Percentiles rank a stretch among this genome's conserved stretches.
Evolutionary conservation across 1,140 invertebrate genomes (phyloP).

Genomic region (Gryon sp.): DNA sequence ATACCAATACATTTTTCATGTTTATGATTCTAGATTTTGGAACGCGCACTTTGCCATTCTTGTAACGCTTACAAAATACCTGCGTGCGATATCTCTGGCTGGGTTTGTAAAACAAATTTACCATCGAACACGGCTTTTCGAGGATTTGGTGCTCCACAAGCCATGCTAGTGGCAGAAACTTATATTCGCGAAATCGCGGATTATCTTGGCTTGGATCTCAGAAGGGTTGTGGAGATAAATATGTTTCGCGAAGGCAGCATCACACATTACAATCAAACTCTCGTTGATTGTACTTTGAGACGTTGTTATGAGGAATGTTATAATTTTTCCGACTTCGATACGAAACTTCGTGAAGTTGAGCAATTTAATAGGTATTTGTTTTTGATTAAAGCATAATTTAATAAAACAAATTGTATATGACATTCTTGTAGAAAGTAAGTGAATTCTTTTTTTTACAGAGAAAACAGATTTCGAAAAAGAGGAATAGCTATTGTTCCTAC

Average conservation of each 20-base stretch:
- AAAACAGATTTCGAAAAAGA: conserved; percentile 91
- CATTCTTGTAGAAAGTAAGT: too few species aligned
- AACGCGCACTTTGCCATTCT: conserved; percentile 88
- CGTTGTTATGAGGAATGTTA: conserved; percentile 92
- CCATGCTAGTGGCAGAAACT: conserved; percentile 90
- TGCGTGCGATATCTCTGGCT: conserved; percentile 84
- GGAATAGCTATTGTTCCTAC: conserved; percentile 92
- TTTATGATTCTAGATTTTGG: conserved; percentile 84
- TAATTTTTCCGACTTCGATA: conserved; percentile 83
- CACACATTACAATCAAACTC: conserved; percentile 89
- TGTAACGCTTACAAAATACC: conserved; percentile 90
- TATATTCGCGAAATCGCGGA: conserved; percentile 88
- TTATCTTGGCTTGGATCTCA: conserved; percentile 82
- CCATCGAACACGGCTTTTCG: conserved; percentile 94
- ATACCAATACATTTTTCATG: not conserved
- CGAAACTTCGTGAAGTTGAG: conserved; percentile 82
- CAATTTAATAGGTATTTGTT: conserved; percentile 87
- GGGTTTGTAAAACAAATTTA: conserved; percentile 90
- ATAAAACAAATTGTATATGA: conserved; percentile 37
- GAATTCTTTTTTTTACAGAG: conserved; percentile 77
- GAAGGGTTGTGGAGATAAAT: conserved; percentile 84
- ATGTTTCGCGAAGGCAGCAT: conserved; percentile 89
- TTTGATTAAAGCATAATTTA: not conserved
- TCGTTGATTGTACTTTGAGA: conserved; percentile 87
- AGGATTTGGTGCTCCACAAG: conserved; percentile 94